Evolutionary conservation across 1,140 invertebrate species (phyloP), one percentile per base, ranked within the genome.

Genomic region (Cyclargus thomasi): DNA sequence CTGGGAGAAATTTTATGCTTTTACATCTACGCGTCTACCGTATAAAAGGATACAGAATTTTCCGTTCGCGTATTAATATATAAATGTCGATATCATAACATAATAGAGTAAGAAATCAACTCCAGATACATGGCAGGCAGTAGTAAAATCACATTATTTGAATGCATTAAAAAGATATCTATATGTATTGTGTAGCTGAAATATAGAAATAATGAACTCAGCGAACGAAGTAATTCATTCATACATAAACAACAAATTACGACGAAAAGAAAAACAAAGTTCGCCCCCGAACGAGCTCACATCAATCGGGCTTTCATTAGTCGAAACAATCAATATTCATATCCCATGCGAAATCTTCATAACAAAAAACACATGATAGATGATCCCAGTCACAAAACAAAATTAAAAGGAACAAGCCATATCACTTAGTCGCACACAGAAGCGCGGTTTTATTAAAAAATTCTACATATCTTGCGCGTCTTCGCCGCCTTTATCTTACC

Each of bases 321-420:
- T 81, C 73, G 55, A 75, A 77, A 88, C 83, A 86, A 89, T 88
- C 86, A 88, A 89, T 89, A 89, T 86, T 85, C 81, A 89, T 85
- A 87, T 89, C 85, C 85, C 86, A 86, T 86, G 86, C 86, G 85
- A 78, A 86, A 84, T 85, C 79, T 84, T 85, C 80, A 81, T 83
- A 82, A 77, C 74, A 74, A 76, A 74, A 72, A 76, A 80, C 77
- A 68, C 75, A 73, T 82, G 85, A 88, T 85, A 84, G 83, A 88
- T 88, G 82, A 84, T 88, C 74, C 69, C 80, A 79, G 78, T 80
- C 82, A 80, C 79, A 88, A 74, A 79, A 88, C 85, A 80, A 89
- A 89, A 87, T 87, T 86, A 89, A 89, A 89, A 89, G 87, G 83
- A 89, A 89, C 86, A 89, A 86, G 85, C 77, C 85, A 88, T 88